Conservation (phyloP, 2,888 invertebrate species). For the Caenorhabditis sp. region DNA sequence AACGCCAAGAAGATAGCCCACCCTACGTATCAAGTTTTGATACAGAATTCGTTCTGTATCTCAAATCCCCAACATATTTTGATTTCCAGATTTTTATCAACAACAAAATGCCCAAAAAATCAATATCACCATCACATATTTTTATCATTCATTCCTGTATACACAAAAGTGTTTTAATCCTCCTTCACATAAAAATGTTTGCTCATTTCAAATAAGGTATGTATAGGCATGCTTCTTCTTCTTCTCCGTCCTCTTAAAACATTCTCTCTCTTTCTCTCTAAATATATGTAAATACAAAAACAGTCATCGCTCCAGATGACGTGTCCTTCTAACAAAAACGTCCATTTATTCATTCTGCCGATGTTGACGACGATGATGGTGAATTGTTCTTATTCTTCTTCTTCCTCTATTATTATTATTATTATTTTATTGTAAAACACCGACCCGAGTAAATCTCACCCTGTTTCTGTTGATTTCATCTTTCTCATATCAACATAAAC, state of each 20-base stretch:
- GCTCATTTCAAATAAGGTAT: not conserved
- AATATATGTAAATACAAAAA: too few species aligned
- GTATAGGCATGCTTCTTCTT: not conserved
- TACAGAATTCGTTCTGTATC: too few species aligned
- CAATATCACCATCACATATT: not conserved
- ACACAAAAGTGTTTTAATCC: not conserved
- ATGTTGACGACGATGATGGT: not conserved
- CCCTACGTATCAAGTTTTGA: too few species aligned
- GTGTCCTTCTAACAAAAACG: too few species aligned
- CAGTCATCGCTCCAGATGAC: too few species aligned
- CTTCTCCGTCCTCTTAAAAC: too few species aligned
- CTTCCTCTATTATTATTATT: not conserved
- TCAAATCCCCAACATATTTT: too few species aligned
- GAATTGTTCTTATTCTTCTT: not conserved
- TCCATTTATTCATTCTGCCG: too few species aligned
- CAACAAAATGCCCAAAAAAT: not conserved
- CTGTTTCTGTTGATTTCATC: not conserved
- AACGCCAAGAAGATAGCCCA: too few species aligned
- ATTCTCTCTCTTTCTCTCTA: too few species aligned
- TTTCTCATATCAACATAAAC: not conserved
- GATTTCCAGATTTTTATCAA: not conserved
- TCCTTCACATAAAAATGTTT: not conserved
- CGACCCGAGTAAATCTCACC: not conserved
- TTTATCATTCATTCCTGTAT: not conserved
- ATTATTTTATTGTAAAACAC: too few species aligned